Evolutionary conservation across 2,113 vertebrate species (phyloP).

Genomic region (Boulengeromyrus knoepffleri): DNA sequence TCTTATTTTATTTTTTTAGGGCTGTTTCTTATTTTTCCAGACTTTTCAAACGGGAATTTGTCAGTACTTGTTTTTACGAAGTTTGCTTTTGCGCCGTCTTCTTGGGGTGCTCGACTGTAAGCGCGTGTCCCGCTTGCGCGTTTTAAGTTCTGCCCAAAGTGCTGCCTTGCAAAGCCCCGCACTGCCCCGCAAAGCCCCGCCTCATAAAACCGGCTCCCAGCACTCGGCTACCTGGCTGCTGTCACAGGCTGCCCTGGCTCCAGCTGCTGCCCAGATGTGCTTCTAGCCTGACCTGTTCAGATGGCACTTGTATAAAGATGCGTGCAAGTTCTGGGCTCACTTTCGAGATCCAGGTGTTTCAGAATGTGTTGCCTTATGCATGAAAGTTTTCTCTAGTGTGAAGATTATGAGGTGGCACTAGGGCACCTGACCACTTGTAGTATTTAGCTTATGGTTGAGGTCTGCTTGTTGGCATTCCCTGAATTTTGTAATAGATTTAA

Average conservation of each 20-base stretch:
- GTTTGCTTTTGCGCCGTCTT: neutral
- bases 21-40: neutral
- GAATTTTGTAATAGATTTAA: neutral
- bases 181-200: neutral
- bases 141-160: neutral
- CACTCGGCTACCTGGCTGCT: neutral
- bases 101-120: neutral
- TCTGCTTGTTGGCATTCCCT: neutral
- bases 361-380: neutral
- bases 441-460: neutral
- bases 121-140: neutral
- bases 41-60: neutral
- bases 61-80: neutral
- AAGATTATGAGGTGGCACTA: neutral
- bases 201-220: neutral
- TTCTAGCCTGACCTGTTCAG: neutral
- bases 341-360: neutral
- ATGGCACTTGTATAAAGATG: neutral
- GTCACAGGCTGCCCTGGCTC: neutral
- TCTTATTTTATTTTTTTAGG: neutral
- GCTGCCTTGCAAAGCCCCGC: no score
- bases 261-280: neutral
- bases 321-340: neutral
- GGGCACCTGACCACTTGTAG: neutral
- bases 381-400: neutral